Percentiles rank a stretch among this genome's conserved stretches.
Conservation (phyloP, 2,797 vertebrate genomes). For the Pangasius macronema region DNA sequence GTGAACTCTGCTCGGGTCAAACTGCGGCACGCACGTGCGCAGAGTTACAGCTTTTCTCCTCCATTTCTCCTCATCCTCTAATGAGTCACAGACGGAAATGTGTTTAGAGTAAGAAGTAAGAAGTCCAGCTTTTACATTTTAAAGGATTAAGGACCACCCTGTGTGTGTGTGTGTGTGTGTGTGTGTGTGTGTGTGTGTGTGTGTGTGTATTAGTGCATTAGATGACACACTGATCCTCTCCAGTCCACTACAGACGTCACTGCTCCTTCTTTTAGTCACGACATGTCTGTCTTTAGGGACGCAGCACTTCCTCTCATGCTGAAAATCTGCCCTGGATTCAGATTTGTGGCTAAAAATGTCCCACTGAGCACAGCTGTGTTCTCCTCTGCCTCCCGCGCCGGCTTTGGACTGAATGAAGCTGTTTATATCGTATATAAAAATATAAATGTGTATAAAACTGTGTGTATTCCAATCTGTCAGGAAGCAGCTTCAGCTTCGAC, state of each 20-base stretch:
- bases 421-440: background rate
- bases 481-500: conserved; percentile 91
- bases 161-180: background rate
- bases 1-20: background rate
- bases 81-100: background rate
- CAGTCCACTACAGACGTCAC: conserved; percentile 38
- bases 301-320: conserved; percentile 22
- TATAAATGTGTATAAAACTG: background rate
- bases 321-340: conserved; percentile 33
- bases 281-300: conserved; percentile 32
- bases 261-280: conserved; percentile 37
- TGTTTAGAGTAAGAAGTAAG: background rate
- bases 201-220: background rate
- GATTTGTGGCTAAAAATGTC: conserved; percentile 2
- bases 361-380: background rate
- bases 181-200: background rate
- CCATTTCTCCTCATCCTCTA: background rate
- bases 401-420: background rate
- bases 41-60: background rate
- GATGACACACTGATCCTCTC: conserved; percentile 8
- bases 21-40: background rate
- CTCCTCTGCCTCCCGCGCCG: background rate
- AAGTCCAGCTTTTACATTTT: background rate
- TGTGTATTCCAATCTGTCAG: conserved; percentile 63
- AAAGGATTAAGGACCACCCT: background rate